Conservation (phyloP, 2,113 vertebrate species). For the Numenius arquata region DNA sequence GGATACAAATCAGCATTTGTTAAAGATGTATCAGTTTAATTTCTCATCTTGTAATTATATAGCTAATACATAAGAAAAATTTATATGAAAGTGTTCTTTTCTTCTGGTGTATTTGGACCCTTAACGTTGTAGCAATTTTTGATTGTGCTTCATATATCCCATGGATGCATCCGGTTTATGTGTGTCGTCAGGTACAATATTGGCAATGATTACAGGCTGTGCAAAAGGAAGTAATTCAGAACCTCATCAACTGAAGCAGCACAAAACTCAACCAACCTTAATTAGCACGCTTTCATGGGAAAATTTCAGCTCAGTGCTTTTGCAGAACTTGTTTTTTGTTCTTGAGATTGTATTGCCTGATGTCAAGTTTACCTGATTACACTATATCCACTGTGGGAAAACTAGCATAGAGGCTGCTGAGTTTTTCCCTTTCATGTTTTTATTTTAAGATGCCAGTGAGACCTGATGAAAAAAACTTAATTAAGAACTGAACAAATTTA, state of each 20-base stretch:
- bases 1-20: neutral
- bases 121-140: neutral
- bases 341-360: neutral
- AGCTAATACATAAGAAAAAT: neutral
- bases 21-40: neutral
- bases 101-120: neutral
- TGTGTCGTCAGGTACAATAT: neutral
- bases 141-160: neutral
- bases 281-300: neutral
- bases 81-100: neutral
- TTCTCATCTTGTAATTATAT: neutral
- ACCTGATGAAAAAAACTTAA: neutral
- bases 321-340: neutral
- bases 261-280: neutral
- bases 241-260: neutral
- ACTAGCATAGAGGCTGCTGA: neutral
- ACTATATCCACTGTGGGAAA: neutral
- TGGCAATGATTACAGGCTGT: neutral
- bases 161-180: neutral
- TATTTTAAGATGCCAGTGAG: slow-evolving; percentile 13
- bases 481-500: slow-evolving; percentile 1
- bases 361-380: neutral
- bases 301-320: neutral
- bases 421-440: slow-evolving; percentile 2
- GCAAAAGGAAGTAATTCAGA: neutral